These are phyloP conservation scores for Molothrus aeneus DNA, from an alignment of 2,797 vertebrate genomes.

Conservation along the genomic window DNA sequence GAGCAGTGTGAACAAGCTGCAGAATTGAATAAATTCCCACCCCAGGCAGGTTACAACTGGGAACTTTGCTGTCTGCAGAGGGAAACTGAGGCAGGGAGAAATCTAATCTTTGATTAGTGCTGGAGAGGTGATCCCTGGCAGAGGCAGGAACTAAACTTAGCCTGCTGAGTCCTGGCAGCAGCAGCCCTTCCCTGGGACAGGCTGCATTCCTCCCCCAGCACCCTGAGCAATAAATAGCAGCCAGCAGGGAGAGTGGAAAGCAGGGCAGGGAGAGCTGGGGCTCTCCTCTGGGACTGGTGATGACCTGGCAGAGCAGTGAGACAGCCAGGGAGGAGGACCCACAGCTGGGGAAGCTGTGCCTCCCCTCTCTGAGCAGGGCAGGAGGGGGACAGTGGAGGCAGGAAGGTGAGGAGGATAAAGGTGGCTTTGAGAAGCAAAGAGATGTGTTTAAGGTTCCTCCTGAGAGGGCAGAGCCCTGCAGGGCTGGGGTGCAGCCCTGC, in stretches of 20 bases:
- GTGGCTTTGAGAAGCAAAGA: neutral
- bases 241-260: neutral
- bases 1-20: neutral
- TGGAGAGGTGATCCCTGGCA: neutral
- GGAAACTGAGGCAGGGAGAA: slow-evolving; percentile 56
- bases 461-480: neutral
- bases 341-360: neutral
- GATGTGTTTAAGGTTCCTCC: neutral
- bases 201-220: slow-evolving; percentile 27
- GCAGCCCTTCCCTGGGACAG: neutral
- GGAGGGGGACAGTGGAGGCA: neutral
- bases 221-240: slow-evolving; percentile 51
- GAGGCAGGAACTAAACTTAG: slow-evolving; percentile 54
- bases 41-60: neutral
- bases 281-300: neutral
- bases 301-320: neutral
- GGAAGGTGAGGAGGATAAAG: neutral
- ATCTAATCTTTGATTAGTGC: slow-evolving; percentile 15
- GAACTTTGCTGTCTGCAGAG: neutral
- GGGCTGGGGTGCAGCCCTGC: neutral
- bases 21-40: neutral
- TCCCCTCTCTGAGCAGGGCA: fast-evolving
- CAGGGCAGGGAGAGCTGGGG: neutral
- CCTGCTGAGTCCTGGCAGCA: neutral
- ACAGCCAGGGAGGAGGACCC: neutral